Base-by-base conservation (phyloP, 2,797 vertebrate species). In the Muscicapa striata region DNA sequence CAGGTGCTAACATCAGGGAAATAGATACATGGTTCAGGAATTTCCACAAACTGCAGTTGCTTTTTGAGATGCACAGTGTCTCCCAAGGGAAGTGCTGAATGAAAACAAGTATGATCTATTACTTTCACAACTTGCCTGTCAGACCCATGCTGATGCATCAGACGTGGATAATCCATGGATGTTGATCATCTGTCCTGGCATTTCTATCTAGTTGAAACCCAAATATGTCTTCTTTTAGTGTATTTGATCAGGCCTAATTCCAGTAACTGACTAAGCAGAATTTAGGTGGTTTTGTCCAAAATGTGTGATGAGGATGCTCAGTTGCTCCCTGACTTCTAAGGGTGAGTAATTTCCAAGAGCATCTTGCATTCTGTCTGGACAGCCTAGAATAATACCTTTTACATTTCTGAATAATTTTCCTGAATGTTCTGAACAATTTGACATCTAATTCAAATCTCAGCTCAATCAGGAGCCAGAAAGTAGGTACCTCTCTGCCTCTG, bases 41-140 rank as follows among this genome's bases (percentile, higher is more conserved):
- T 79, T 95, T 90, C 55, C 32, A 76, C 72, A 91, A 62, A 27
- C 83, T 76, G 41, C n/a, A 40, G 68, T 43, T 86, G 76, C n/a
- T 88, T 75, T 91, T 86, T 81, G 73, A 86, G 46, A 79, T 36
- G 48, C 58, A 81, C 69, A 74, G 26, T 74, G 62, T 90, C 52
- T 94, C 70, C 57, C 88, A 90, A 92, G 77, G 74, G 90, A 84
- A 40, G 19, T 40, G 27, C 24, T 79, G 74, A 87, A 70, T 61
- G 52, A 76, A 90, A 88, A 78, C 18, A 79, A 61, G 8, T 34
- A 69, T 54, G 59, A 57, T 79, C 38, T 79, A 21, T 63, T 79
- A 59, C 59, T 82, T 93, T 89, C 41, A 81, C 73, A 84, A 36
- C 36, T 22, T 20, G 63, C 22, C 29, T 5, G 0, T 63, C 54